A percentile compares a stretch with the other conserved stretches of the same genome.
These are phyloP conservation scores for Leucosticte australis DNA, from an alignment of 2,113 vertebrate genomes.

Conservation along the genomic window DNA sequence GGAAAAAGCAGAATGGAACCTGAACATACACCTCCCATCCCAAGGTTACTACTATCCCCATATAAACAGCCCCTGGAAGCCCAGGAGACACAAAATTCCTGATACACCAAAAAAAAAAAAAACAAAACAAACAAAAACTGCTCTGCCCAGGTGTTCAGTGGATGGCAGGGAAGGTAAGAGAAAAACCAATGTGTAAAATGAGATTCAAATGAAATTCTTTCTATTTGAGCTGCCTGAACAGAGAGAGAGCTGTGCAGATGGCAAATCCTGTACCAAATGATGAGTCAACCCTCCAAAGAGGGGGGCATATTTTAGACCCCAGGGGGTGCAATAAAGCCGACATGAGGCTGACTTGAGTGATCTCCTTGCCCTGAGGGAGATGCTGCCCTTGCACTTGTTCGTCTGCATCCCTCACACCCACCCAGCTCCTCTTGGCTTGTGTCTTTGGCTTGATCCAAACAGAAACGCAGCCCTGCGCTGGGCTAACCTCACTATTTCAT, in stretches of 20 bases:
- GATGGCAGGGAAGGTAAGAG: not conserved
- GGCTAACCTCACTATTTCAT: conserved; percentile 19
- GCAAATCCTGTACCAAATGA: not conserved
- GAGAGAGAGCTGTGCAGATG: not conserved
- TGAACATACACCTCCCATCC: not conserved
- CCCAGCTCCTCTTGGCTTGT: not conserved
- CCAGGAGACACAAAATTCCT: not conserved
- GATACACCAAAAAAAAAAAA: not conserved
- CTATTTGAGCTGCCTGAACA: not conserved
- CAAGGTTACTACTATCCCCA: not conserved
- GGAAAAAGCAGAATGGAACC: not conserved
- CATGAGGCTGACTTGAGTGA: not conserved
- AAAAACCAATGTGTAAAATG: not conserved
- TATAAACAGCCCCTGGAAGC: not conserved
- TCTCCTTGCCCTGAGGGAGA: not conserved
- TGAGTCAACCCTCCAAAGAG: not conserved
- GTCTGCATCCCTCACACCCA: not conserved
- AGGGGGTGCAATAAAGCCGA: not conserved
- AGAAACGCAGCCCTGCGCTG: not conserved
- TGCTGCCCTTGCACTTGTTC: not conserved
- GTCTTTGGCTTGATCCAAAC: not conserved
- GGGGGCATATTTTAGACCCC: not conserved
- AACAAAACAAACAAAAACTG: not conserved
- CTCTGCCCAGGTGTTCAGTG: not conserved
- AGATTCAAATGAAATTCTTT: not conserved